Conservation (phyloP, 2,797 vertebrate species). For the Crocodylus rhombifer region DNA sequence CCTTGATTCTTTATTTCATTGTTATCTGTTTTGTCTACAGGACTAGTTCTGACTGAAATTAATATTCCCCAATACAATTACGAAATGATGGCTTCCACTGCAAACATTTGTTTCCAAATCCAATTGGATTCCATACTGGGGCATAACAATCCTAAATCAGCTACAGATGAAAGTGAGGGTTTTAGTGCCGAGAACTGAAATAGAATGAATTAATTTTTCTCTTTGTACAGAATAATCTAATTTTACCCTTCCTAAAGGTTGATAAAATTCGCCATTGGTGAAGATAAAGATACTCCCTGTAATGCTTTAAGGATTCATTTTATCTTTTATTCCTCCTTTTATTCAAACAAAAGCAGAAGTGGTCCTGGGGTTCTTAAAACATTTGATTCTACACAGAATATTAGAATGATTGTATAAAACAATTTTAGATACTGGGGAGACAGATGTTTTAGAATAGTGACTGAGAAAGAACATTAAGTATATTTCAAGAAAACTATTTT, state of each 20-base stretch:
- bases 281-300: conserved; percentile 47
- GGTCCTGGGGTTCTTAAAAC: not conserved
- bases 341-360: conserved; percentile 5
- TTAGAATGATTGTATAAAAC: not conserved
- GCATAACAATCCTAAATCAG: conserved; percentile 13
- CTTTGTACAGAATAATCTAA: not conserved
- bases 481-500: not conserved
- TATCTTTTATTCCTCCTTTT: conserved; percentile 8
- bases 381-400: not conserved
- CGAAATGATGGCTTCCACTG: not conserved
- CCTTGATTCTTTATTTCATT: not conserved
- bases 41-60: not conserved
- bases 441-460: not conserved
- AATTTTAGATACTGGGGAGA: not conserved
- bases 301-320: conserved; percentile 28
- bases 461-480: not conserved
- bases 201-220: conserved; percentile 19
- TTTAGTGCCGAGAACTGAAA: not conserved
- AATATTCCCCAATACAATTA: not conserved
- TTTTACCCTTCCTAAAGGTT: not conserved
- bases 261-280: not conserved
- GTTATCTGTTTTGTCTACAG: conserved; percentile 5
- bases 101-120: conserved; percentile 37
- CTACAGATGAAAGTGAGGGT: not conserved
- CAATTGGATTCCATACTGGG: not conserved